phyloP scores from a whole-genome alignment of 2,797 vertebrate genomes.

The Melanotaenia maccullochi region DNA sequence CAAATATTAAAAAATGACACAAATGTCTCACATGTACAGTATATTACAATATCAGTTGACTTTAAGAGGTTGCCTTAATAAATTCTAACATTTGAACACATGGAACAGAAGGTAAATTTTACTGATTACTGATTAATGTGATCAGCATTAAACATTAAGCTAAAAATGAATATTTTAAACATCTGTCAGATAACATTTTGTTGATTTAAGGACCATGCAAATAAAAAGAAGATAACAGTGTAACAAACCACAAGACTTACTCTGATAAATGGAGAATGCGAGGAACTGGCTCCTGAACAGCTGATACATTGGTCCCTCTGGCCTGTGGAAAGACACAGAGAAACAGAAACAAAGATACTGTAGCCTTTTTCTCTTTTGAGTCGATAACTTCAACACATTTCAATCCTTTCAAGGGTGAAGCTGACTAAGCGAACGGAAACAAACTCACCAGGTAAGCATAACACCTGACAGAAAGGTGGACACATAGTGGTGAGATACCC shows the following conservation, averaged over 20 bases:
- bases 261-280: conserved; percentile 98
- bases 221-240: neutral
- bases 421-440: neutral
- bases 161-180: too few relatives aligned
- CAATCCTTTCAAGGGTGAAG: neutral
- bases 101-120: too few relatives aligned
- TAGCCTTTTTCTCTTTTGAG: neutral
- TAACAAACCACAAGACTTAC: conserved; percentile 78
- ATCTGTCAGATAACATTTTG: neutral
- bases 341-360: neutral
- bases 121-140: too few relatives aligned
- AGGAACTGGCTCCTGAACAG: conserved; percentile 97
- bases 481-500: conserved; percentile 98
- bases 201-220: neutral
- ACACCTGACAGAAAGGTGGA: conserved; percentile 97
- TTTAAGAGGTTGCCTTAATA: too few relatives aligned
- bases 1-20: too few relatives aligned
- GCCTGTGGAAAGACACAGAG: conserved; percentile 81
- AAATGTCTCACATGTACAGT: too few relatives aligned
- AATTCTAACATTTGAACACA: too few relatives aligned
- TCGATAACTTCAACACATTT: neutral
- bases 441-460: conserved; percentile 96
- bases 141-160: too few relatives aligned
- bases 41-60: too few relatives aligned
- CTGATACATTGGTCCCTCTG: conserved; percentile 95